Conservation (phyloP, 2,888 invertebrate genomes). For the Dasypolia templi region DNA sequence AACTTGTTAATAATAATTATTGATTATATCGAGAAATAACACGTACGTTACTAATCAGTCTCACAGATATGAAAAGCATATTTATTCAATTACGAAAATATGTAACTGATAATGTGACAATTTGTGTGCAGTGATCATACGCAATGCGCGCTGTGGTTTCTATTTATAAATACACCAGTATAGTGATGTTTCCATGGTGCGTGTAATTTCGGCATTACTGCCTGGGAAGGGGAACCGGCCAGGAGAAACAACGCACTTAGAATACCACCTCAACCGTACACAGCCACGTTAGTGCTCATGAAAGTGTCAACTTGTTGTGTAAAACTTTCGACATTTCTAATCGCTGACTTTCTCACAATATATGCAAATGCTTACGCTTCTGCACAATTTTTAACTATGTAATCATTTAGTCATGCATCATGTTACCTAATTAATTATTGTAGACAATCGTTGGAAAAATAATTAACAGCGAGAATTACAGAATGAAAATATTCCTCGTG, state of each 20-base stretch:
- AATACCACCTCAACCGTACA: conserved; percentile 51
- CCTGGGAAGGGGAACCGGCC: conserved; percentile 37
- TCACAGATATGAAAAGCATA: conserved; percentile 1
- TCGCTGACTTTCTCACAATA: conserved; percentile 54
- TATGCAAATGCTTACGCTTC: conserved; percentile 6
- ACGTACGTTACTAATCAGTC: conserved; percentile 1
- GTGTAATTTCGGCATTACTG: conserved; percentile 78
- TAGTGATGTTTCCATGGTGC: conserved; percentile 74
- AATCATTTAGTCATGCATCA: background rate
- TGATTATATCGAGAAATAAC: conserved; percentile 1
- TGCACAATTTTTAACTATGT: background rate
- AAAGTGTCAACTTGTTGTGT: conserved; percentile 69
- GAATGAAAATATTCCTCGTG: background rate
- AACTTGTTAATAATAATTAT: conserved; percentile 9
- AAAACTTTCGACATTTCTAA: conserved; percentile 69
- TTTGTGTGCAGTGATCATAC: conserved; percentile 23
- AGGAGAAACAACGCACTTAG: conserved; percentile 57
- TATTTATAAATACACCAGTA: conserved; percentile 61
- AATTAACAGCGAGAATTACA: background rate
- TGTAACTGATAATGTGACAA: conserved; percentile 19
- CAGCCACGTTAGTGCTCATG: conserved; percentile 57
- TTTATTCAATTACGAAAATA: conserved; percentile 18
- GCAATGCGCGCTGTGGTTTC: conserved; percentile 40
- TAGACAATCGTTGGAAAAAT: background rate
- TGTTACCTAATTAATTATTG: background rate